Percentiles rank a stretch among this genome's conserved stretches.
Evolutionary conservation across 1,140 invertebrate genomes (phyloP).

Genomic region (Drusus annulatus): DNA sequence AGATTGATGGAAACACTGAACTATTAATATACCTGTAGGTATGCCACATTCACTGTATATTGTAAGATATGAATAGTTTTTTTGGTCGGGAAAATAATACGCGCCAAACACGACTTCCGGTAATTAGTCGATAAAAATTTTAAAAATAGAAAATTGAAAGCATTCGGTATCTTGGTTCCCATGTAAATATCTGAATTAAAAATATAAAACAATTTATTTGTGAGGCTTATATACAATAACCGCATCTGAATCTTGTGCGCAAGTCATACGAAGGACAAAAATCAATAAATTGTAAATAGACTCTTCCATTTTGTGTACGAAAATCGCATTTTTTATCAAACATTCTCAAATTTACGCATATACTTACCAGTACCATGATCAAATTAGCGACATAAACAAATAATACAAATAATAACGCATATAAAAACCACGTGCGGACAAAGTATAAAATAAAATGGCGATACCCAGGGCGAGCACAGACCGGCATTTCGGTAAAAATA

Average conservation of each 20-base stretch:
- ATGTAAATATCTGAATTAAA: not conserved
- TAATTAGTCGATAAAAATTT: not conserved
- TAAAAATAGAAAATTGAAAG: slow-evolving; percentile 13
- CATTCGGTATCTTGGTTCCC: not conserved
- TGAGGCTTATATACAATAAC: not conserved
- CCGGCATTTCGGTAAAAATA: slow-evolving; percentile 28
- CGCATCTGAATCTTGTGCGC: slow-evolving; percentile 13
- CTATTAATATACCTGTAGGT: too few species aligned
- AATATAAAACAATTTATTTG: not conserved
- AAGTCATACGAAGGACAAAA: slow-evolving; percentile 24
- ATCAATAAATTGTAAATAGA: slow-evolving; percentile 35
- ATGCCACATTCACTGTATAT: too few species aligned
- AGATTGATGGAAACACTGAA: not conserved
- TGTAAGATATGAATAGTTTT: not conserved
- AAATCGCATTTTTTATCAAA: slow-evolving; percentile 1
- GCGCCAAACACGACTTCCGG: slow-evolving; percentile 24
- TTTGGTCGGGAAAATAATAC: slow-evolving; percentile 8
- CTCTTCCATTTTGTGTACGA: slow-evolving; percentile 10
- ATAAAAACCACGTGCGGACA: slow-evolving; percentile 44
- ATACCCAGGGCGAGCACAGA: not conserved
- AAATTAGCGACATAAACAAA: slow-evolving; percentile 30
- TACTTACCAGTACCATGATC: not conserved
- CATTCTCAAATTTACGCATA: not conserved
- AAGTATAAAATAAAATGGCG: slow-evolving; percentile 42
- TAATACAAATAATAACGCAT: slow-evolving; percentile 32